A percentile compares a stretch with the other conserved stretches of the same genome.
phyloP scores from a whole-genome alignment of 1,140 invertebrate genomes.

The Rhopalosiphum maidis region DNA sequence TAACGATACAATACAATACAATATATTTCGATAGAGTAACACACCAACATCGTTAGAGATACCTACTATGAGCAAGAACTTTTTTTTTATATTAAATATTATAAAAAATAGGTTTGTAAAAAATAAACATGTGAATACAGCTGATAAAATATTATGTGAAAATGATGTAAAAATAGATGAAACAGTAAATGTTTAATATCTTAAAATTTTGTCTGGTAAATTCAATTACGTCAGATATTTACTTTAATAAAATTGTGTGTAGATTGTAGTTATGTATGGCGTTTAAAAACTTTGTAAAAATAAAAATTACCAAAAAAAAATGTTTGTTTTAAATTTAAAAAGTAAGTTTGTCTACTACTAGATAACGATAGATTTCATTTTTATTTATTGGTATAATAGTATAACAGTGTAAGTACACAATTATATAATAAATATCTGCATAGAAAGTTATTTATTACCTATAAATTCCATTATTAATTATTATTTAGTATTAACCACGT shows the following conservation, averaged over 20 bases:
- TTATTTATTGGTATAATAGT: background rate
- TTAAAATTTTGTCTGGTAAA: too few species aligned
- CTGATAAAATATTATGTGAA: too few species aligned
- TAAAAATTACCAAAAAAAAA: too few species aligned
- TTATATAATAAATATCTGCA: background rate
- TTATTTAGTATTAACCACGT: background rate
- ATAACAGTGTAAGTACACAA: background rate
- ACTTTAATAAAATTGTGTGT: background rate
- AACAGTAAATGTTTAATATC: background rate
- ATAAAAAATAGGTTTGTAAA: too few species aligned
- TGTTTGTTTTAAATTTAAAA: background rate
- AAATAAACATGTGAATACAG: background rate
- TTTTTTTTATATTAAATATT: background rate
- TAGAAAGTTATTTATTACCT: background rate
- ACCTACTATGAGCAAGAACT: rapidly evolving
- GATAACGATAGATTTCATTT: background rate
- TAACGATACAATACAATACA: background rate
- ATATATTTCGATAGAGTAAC: background rate
- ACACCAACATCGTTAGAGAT: background rate
- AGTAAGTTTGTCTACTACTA: background rate
- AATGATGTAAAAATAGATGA: background rate
- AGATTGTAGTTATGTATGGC: too few species aligned
- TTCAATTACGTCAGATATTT: too few species aligned
- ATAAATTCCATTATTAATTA: background rate
- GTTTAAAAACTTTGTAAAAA: too few species aligned